Base-by-base conservation (phyloP, 2,113 vertebrate genomes). In the Azemiops feae region DNA sequence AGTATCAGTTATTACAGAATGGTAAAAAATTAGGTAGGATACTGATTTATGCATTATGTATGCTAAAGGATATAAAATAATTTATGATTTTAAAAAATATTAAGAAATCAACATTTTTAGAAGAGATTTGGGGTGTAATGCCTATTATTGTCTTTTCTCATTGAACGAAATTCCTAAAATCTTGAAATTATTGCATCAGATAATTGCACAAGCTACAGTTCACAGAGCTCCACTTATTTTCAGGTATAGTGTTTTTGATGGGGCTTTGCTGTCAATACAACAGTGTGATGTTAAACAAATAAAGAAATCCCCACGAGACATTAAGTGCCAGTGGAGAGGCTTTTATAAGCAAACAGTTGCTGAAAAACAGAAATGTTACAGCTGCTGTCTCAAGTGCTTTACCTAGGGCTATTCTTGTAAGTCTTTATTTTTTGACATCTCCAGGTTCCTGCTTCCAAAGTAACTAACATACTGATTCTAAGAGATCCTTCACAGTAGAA, bases 221-320 rank as follows among this genome's bases (percentile, higher is more conserved):
- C 88, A 90, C 34, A 54, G 25, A 86, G 52, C n/a, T 93, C 54
- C 88, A 90, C 54, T 93, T 90, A 90, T 55, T 34, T 93, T 93
- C 92, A 90, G 88, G 92, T 90, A 43, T 55, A 93, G 54, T 93
- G 74, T 86, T 90, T 93, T 90, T 93, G 89, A 86, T 90, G 92
- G 92, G 85, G 74, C 74, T 90, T 53, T 93, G 74, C 74, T 93
- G 88, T 90, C 92, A 90, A 64, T 93, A 86, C 92, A 90, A 86
- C 74, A 86, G 30, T 90, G 88, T 93, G 88, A 81, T 93, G 74
- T 93, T 93, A 93, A 93, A 86, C 92, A 93, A 93, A 93, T 55
- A 93, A 45, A 90, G 88, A 93, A 90, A 93, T 93, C 74, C 92
- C 92, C 92, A 93, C 52, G 54, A 93, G 92, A 74, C 54, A 93